Evolutionary conservation across 2,113 vertebrate species (phyloP).

Genomic region (Columbina picui): DNA sequence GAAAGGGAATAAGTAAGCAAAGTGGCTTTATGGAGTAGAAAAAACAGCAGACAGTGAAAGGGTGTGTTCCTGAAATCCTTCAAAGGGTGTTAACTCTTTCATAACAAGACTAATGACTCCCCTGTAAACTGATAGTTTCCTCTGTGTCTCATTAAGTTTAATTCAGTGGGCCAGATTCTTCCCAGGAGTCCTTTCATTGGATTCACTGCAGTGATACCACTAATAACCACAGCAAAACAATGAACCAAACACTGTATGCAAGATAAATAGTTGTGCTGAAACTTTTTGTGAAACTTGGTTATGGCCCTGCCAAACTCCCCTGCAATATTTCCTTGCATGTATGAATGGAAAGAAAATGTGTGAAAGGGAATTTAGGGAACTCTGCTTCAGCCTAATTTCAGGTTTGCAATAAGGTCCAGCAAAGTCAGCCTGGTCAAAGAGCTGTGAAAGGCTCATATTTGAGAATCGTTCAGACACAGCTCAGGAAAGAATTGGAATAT

Average conservation of each 20-base stretch:
- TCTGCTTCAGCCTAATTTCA: not conserved
- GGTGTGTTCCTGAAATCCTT: slow-evolving; percentile 56
- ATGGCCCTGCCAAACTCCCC: not conserved
- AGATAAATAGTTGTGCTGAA: not conserved
- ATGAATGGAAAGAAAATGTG: not conserved
- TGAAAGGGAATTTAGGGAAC: not conserved
- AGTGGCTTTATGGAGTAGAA: slow-evolving; percentile 17
- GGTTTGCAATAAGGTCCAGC: not conserved
- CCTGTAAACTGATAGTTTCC: slow-evolving; percentile 25
- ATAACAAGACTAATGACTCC: slow-evolving; percentile 26
- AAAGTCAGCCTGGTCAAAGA: not conserved
- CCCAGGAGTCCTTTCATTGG: not conserved
- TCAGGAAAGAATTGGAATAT: not conserved
- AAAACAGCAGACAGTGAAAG: slow-evolving; percentile 47
- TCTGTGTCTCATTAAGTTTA: slow-evolving; percentile 17
- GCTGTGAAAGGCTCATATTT: not conserved
- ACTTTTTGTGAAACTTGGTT: not conserved
- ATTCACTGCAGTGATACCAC: not conserved
- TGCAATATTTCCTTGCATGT: not conserved
- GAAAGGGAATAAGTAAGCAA: not conserved
- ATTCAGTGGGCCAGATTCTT: slow-evolving; percentile 15
- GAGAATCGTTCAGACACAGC: not conserved
- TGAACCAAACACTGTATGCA: not conserved
- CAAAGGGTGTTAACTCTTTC: slow-evolving; percentile 68
- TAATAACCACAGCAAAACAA: not conserved